Conservation (phyloP, 2,888 invertebrate species). For the Nowickia ferox region DNA sequence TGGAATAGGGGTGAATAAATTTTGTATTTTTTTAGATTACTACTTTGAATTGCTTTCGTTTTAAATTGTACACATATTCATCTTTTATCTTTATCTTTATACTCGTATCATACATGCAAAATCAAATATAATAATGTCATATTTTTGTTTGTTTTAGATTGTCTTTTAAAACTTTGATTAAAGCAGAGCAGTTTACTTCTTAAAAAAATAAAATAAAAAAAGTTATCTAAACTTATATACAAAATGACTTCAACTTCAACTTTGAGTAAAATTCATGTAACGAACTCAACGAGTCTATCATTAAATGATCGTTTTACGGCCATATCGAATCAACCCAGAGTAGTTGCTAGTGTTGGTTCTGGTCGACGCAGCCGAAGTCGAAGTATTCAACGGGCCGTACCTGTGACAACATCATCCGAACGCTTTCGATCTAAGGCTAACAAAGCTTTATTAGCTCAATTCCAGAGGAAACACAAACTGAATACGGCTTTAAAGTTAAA, state of each 20-base stretch:
- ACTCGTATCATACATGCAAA: too few species aligned
- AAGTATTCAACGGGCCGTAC: conserved; percentile 75
- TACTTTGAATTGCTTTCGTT: too few species aligned
- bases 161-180: not conserved
- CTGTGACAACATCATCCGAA: conserved; percentile 59
- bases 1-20: too few species aligned
- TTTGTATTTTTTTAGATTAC: too few species aligned
- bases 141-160: too few species aligned
- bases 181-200: not conserved
- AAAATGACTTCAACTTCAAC: conserved; percentile 66
- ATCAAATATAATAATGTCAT: too few species aligned
- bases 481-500: conserved; percentile 82
- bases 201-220: not conserved
- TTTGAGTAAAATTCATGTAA: conserved; percentile 78
- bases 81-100: too few species aligned
- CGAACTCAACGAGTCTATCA: conserved; percentile 84
- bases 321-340: conserved; percentile 77
- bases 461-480: conserved; percentile 82
- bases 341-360: conserved; percentile 34
- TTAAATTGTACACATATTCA: too few species aligned
- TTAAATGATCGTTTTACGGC: conserved; percentile 83
- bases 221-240: not conserved
- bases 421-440: conserved; percentile 78
- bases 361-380: conserved; percentile 75
- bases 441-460: conserved; percentile 80